Base-by-base conservation (phyloP, 2,888 invertebrate species). In the Rhyacophila evoluta region DNA sequence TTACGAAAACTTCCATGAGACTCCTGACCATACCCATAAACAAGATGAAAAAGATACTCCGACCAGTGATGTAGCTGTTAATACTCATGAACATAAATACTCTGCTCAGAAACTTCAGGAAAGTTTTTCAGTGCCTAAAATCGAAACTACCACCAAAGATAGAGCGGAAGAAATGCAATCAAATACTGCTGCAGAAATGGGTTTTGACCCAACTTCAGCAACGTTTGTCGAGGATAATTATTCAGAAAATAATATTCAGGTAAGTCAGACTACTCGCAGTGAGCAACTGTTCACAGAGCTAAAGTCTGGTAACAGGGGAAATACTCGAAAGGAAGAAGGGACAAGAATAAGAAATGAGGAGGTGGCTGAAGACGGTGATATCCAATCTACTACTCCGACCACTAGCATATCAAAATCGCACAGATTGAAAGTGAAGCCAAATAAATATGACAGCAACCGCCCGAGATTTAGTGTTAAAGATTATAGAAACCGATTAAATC, bases 391-490 rank as follows among this genome's bases (percentile, higher is more conserved):
- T 4, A 84, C 76, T 82, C 85, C 83, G 83, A 83, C 78, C 81
- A 84, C 79, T 81, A 83, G 72, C 74, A 77, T 77, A 11, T 81
- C 78, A 41, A 83, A 80, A 79, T 71, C 15, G 79, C 83, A 73
- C 78, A 82, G 80, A 83, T 88, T 87, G 8, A 87, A 87, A 84
- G 85, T 85, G 37, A 90, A 88, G 80, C 88, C 84, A 79, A 90
- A 88, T 83, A 93, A 92, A 85, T 92, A 89, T 81, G 87, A 91
- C 77, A 91, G 89, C 39, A 93, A 92, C 72, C 88, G 95, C 74
- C 94, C 94, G 0, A 88, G 93, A 82, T 95, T 95, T 85, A 95
- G 94, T 84, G 92, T 95, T 2, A 94, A 94, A 86, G 94, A 95
- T 82, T 94, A 94, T 85, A 92, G 92, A 84, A 93, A 91, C 83